A percentile compares a stretch with the other conserved stretches of the same genome.
These are phyloP conservation scores for Panzeria rudis DNA, from an alignment of 2,888 invertebrate species.

Conservation along the genomic window DNA sequence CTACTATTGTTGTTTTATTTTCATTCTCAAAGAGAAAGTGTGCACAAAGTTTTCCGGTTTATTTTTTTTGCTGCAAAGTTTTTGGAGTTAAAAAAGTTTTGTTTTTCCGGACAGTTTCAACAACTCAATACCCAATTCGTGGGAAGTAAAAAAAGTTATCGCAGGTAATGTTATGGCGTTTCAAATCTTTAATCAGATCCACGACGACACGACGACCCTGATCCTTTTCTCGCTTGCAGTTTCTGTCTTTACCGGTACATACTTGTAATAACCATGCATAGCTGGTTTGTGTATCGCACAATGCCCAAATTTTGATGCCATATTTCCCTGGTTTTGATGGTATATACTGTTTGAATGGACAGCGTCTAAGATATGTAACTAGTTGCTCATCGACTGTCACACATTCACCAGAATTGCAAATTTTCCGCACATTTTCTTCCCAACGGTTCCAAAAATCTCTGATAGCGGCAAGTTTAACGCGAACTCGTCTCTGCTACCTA, in stretches of 20 bases:
- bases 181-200: not conserved
- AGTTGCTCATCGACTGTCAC: no score
- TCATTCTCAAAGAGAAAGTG: not conserved
- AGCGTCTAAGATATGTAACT: not conserved
- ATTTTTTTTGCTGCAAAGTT: not conserved
- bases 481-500: not conserved
- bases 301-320: not conserved
- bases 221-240: not conserved
- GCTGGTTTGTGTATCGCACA: not conserved
- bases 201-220: not conserved
- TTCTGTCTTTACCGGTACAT: not conserved
- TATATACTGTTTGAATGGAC: no score
- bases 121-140: no score
- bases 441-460: conserved; percentile 17
- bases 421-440: not conserved
- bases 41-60: not conserved
- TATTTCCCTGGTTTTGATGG: no score
- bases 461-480: not conserved
- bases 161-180: no score
- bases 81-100: not conserved
- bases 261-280: not conserved
- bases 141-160: no score
- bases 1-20: no score
- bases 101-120: no score
- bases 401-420: no score